These are phyloP conservation scores for Drosophila seguyi DNA, from an alignment of 1,140 invertebrate genomes.

Conservation along the genomic window DNA sequence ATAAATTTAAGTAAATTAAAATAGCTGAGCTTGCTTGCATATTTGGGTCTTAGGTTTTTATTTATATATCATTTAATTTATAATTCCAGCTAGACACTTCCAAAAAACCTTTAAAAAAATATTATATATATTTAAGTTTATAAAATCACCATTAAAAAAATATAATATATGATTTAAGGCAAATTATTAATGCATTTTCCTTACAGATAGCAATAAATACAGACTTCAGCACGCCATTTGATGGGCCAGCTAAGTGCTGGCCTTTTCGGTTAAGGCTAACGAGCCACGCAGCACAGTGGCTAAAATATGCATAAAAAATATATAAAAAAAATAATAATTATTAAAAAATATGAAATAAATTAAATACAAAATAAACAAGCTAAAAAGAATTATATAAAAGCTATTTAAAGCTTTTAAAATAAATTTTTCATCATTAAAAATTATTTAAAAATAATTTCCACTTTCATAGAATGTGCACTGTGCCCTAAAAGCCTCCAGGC, in stretches of 20 bases:
- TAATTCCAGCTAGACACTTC: not conserved
- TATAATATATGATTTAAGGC: constrained; percentile 28
- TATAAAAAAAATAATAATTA: not conserved
- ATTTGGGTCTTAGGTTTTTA: not conserved
- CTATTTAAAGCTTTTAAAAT: too few relatives aligned
- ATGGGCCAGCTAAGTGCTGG: constrained; percentile 13
- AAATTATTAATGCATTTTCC: constrained; percentile 32
- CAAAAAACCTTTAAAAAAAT: not conserved
- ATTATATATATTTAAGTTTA: constrained; percentile 17
- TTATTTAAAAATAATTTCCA: not conserved
- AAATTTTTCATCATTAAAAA: too few relatives aligned
- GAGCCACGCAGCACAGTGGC: constrained; percentile 6
- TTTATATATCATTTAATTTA: not conserved
- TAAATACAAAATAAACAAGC: too few relatives aligned
- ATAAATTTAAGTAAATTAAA: not conserved
- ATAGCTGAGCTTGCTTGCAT: not conserved
- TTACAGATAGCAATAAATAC: constrained; percentile 6
- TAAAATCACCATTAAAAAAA: not conserved
- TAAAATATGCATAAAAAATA: accelerated
- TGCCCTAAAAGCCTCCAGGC: not conserved
- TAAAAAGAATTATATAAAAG: not conserved
- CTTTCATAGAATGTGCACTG: not conserved
- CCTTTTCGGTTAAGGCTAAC: constrained; percentile 10
- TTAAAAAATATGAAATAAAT: not conserved
- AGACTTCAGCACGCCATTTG: constrained; percentile 22